Base-by-base conservation (phyloP, 2,888 invertebrate species). In the Thysanoteuthis rhombus region DNA sequence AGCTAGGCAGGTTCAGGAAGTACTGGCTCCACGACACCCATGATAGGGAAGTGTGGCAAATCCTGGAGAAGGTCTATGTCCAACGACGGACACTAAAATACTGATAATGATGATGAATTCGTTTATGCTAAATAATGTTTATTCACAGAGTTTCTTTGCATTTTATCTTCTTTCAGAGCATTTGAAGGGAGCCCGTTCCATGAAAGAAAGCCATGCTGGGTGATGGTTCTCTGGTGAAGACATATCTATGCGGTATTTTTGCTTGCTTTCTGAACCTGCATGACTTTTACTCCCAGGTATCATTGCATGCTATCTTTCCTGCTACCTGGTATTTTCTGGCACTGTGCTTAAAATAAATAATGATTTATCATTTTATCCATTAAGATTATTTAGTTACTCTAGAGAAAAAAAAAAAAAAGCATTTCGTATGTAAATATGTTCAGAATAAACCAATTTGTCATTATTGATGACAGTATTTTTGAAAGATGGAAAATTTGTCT, bases 201-300 rank as follows among this genome's bases (percentile, higher is more conserved):
- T 45, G 45, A 45, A n/a, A 45, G 92, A 92, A 92, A 92, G 45
- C 92, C 92, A 92, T 92, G 92, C 92, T 42, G 92, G 92, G 92
- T 92, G 45, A 92, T 92, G 92, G 40, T n/a, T 42, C 28, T 32
- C 42, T 45, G 45, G 92, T 92, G 92, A 92, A 92, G 45, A 92
- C 42, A n/a, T 42, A 42, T 42, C 40, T 32, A 45, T 92, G 40
- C 45, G 92, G 92, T 92, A 92, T 92, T 92, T n/a, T 92, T 92
- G 92, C 92, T 92, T 92, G 92, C 92, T 92, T 92, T 92, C 92
- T 92, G 45, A 92, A 42, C 92, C 12, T 92, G 75, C 75, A 75
- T 75, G 75, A 75, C n/a, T n/a, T n/a, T n/a, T 75, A 36, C 16
- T 36, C 75, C 75, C 75, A 75, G 75, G 75, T 75, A 75, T 52